Conservation (phyloP, 2,888 invertebrate genomes). For the Spodoptera exigua region DNA sequence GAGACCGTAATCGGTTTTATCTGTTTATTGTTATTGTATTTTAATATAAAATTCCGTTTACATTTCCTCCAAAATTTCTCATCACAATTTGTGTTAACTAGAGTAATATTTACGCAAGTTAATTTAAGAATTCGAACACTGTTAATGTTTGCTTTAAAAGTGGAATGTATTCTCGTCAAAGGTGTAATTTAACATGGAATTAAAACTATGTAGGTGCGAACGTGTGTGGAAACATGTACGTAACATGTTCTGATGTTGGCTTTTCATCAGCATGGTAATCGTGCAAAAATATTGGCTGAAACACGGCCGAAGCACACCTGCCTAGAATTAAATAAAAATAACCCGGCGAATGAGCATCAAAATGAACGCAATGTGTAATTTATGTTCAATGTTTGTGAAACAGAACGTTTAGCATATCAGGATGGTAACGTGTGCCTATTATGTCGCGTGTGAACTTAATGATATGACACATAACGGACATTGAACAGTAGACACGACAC, state of each 20-base stretch:
- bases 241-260: conserved; percentile 81
- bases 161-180: conserved; percentile 61
- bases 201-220: conserved; percentile 70
- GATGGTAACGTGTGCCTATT: conserved; percentile 48
- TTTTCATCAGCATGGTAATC: conserved; percentile 89
- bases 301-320: conserved; percentile 80
- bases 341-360: conserved; percentile 75
- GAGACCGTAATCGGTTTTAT: conserved; percentile 74
- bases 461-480: conserved; percentile 40
- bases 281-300: conserved; percentile 85
- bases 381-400: conserved; percentile 76
- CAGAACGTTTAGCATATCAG: conserved; percentile 72
- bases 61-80: conserved; percentile 54
- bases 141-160: conserved; percentile 49
- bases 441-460: conserved; percentile 51
- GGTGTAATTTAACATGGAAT: conserved; percentile 71
- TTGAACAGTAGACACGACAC: conserved; percentile 40
- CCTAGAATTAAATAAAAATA: conserved; percentile 89
- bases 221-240: conserved; percentile 65
- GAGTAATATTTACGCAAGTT: conserved; percentile 46
- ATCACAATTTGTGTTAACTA: conserved; percentile 48
- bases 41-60: conserved; percentile 59
- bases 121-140: conserved; percentile 47
- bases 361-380: conserved; percentile 78
- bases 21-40: conserved; percentile 71